These are phyloP conservation scores for Idaea straminata DNA, from an alignment of 2,888 invertebrate species.

Conservation along the genomic window DNA sequence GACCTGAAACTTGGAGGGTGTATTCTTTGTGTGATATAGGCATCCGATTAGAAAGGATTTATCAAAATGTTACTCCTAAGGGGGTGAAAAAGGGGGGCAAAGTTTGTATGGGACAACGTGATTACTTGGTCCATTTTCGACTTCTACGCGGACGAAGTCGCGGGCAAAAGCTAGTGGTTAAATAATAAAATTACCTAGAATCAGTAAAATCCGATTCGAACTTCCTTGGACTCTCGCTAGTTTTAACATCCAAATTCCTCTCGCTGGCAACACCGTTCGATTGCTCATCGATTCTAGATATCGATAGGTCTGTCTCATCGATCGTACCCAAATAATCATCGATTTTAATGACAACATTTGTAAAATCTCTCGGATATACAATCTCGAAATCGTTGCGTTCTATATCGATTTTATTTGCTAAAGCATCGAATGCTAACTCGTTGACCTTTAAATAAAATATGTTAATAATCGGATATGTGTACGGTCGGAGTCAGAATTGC, in stretches of 20 bases:
- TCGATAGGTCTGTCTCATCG: constrained; percentile 47
- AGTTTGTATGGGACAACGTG: too few species aligned
- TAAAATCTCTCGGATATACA: constrained; percentile 38
- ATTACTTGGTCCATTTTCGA: too few species aligned
- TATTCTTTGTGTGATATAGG: too few species aligned
- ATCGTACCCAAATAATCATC: constrained; percentile 57
- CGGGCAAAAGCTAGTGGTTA: too few species aligned
- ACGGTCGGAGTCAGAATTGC: too few species aligned
- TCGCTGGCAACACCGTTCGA: constrained; percentile 35
- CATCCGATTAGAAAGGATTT: too few species aligned
- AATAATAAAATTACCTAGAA: constrained; percentile 37
- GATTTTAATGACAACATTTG: constrained; percentile 25
- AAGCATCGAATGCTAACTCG: constrained; percentile 35
- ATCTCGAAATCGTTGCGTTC: constrained; percentile 55
- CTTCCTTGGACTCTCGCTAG: constrained; percentile 20
- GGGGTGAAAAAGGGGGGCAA: too few species aligned
- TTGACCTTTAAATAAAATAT: constrained; percentile 29
- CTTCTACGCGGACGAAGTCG: too few species aligned
- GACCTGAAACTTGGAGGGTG: too few species aligned
- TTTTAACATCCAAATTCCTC: constrained; percentile 32
- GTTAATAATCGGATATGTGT: too few species aligned
- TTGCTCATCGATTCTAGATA: constrained; percentile 38
- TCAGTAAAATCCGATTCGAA: constrained; percentile 31
- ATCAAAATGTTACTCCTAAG: too few species aligned
- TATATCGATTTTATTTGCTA: constrained; percentile 23